Conservation (phyloP, 2,113 vertebrate genomes). For the Elephantulus edwardii region DNA sequence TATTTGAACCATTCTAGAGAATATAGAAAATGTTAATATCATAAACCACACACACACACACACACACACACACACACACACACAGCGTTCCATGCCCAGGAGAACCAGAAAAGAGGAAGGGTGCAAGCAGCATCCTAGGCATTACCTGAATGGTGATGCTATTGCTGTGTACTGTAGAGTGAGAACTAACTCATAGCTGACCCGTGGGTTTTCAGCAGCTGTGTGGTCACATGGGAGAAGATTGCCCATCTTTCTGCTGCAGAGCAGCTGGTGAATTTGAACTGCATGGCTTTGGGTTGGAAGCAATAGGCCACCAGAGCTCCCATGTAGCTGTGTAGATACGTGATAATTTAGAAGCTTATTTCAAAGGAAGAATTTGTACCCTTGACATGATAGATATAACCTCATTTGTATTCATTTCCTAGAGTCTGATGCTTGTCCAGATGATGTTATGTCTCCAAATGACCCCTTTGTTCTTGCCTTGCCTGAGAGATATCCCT, state of each 20-base stretch:
- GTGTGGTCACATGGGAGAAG: too few relatives aligned
- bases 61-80: neutral
- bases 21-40: neutral
- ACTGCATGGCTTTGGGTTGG: too few relatives aligned
- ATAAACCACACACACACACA: accelerated
- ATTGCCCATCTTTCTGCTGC: too few relatives aligned
- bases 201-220: too few relatives aligned
- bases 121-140: accelerated
- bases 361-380: neutral
- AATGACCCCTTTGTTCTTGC: neutral
- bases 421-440: too few relatives aligned
- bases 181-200: too few relatives aligned
- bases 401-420: neutral
- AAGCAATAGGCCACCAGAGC: too few relatives aligned
- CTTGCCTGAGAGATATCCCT: neutral
- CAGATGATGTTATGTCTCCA: accelerated
- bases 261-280: too few relatives aligned
- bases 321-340: too few relatives aligned
- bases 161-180: too few relatives aligned
- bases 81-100: neutral
- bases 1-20: neutral
- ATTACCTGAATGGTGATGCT: accelerated
- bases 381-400: too few relatives aligned
- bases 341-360: accelerated
- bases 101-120: neutral